These are phyloP conservation scores for Sinopyrophorus schimmeli DNA, from an alignment of 2,888 invertebrate species.

Conservation along the genomic window DNA sequence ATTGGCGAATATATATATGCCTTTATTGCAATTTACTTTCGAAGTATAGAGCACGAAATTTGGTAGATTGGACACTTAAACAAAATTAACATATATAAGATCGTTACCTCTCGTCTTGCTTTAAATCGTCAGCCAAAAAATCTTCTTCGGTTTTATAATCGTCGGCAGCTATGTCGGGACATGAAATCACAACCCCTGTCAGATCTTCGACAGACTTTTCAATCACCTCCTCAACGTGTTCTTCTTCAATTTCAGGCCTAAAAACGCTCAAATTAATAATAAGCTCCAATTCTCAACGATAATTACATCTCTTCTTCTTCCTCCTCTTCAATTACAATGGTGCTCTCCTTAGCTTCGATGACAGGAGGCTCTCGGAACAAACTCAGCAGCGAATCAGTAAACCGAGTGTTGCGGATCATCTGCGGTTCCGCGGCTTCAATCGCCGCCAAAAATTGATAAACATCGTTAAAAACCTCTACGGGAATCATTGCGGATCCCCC, in stretches of 20 bases:
- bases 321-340: slow-evolving; percentile 15
- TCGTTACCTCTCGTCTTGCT: slow-evolving; percentile 5
- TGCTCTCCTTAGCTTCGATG: slow-evolving; percentile 17
- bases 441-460: slow-evolving; percentile 62
- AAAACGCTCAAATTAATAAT: neutral
- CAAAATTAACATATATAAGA: too few species aligned
- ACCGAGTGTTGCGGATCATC: slow-evolving; percentile 46
- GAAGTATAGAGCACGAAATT: too few species aligned
- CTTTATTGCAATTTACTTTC: too few species aligned
- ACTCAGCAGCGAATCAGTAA: slow-evolving; percentile 47
- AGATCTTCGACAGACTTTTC: slow-evolving; percentile 16
- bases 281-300: neutral
- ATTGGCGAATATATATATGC: too few species aligned
- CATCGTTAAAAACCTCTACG: slow-evolving; percentile 62
- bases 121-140: too few species aligned
- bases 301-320: slow-evolving; percentile 25
- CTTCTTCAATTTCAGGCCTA: slow-evolving; percentile 24
- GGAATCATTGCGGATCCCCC: slow-evolving; percentile 79
- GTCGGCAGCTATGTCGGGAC: slow-evolving; percentile 34
- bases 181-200: slow-evolving; percentile 29
- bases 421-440: slow-evolving; percentile 60
- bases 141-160: slow-evolving; percentile 30
- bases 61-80: too few species aligned
- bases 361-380: slow-evolving; percentile 34
- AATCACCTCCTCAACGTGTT: slow-evolving; percentile 12